Evolutionary conservation across 2,888 invertebrate genomes (phyloP), one percentile per base, ranked within the genome.

Genomic region (Neoascia interrupta): DNA sequence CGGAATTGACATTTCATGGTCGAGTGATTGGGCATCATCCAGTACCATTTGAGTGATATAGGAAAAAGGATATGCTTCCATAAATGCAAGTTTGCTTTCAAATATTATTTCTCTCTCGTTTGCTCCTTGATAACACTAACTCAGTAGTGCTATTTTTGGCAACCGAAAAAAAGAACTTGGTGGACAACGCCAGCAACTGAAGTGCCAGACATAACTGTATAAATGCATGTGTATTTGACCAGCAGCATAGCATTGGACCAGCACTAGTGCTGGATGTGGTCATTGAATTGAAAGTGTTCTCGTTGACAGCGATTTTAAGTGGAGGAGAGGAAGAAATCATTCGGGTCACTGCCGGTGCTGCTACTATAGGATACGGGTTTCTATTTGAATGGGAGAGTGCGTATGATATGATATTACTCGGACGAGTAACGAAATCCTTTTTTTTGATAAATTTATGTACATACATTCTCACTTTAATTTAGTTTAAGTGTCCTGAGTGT

Each of bases 261-360:
- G 37, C 16, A 21, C 21, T 6, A 45, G 56, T 58, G 41, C 47
- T 70, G 63, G 63, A 39, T 72, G 61, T 54, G 63, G 72, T 63
- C 72, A 63, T 63, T 63, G 72, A 72, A 63, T 56, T 56, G 72
- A 63, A 72, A 72, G 63, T 72, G 54, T 63, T 39, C 72, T 54
- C 54, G 72, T 39, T 54, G 72, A 72, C 72, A 72, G 72, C 34
- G 34, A 63, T 56, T 72, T 56, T 49, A 54, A 72, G 63, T 63
- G 63, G 49, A 63, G 63, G 49, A 63, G 47, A 21, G 51, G 47
- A 54, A 49, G 49, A 63, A 72, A 49, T 72, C 47, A 61, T 70
- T 18, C 39, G 70, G 53, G 43, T 53, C 70, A 54, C 21, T 54
- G n/a, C n/a, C n/a, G 61, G n/a, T 69, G 36, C 49, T 43, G n/a